phyloP scores from a whole-genome alignment of 2,888 invertebrate species.

The Tachina fera region DNA sequence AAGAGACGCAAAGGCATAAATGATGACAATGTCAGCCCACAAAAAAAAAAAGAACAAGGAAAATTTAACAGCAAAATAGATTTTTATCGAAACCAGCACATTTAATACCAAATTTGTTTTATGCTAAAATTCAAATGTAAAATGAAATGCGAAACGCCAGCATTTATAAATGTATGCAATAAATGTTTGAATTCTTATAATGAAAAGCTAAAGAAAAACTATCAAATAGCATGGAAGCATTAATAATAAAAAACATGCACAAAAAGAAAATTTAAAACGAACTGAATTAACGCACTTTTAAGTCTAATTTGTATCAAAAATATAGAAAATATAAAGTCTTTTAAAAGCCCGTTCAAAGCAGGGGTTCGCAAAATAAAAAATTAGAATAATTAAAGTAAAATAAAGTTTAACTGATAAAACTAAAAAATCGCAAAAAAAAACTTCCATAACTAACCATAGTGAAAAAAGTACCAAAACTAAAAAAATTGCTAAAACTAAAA shows the following conservation, averaged over 20 bases:
- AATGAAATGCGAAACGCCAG: slow-evolving; percentile 71
- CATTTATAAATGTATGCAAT: slow-evolving; percentile 47
- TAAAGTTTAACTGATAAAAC: no score
- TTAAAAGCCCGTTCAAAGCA: no score
- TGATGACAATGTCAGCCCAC: slow-evolving; percentile 37
- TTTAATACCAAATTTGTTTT: slow-evolving; percentile 81
- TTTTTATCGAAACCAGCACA: slow-evolving; percentile 79
- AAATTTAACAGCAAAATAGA: slow-evolving; percentile 69
- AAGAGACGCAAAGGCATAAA: slow-evolving; percentile 23
- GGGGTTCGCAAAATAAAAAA: no score
- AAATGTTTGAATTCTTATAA: slow-evolving; percentile 57
- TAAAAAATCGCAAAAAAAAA: no score
- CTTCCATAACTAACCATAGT: no score
- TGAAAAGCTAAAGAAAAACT: slow-evolving; percentile 35
- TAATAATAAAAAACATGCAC: background rate
- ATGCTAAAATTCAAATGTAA: slow-evolving; percentile 77
- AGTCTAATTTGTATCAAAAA: background rate
- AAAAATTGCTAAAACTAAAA: no score
- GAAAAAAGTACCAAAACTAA: no score
- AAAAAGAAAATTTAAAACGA: background rate
- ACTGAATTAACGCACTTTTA: no score
- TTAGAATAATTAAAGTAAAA: no score
- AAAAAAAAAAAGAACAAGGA: slow-evolving; percentile 4
- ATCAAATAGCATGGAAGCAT: background rate
- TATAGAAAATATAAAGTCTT: slow-evolving; percentile 9